A percentile compares a stretch with the other conserved stretches of the same genome.
These are phyloP conservation scores for Onychorhynchus coronatus DNA, from an alignment of 2,113 vertebrate genomes.

Conservation along the genomic window DNA sequence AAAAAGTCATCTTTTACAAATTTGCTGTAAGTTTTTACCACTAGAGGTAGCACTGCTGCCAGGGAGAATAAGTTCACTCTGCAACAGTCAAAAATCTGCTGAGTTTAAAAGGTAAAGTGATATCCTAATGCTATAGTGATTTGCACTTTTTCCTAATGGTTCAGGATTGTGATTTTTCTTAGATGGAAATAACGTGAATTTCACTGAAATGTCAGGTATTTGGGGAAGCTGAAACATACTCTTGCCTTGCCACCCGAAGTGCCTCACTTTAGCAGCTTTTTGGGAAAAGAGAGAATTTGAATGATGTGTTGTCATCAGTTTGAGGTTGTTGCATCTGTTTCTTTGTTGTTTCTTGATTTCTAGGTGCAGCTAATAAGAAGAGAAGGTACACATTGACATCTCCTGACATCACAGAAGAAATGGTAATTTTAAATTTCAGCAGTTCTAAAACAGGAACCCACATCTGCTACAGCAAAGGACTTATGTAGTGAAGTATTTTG, in stretches of 20 bases:
- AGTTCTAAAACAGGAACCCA: neutral
- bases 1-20: neutral
- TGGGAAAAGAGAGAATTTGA: neutral
- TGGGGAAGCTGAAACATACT: neutral
- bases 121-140: neutral
- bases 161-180: neutral
- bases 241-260: neutral
- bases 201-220: neutral
- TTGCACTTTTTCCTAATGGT: neutral
- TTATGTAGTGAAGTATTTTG: neutral
- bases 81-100: neutral
- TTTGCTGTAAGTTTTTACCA: neutral
- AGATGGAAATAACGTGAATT: neutral
- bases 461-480: neutral
- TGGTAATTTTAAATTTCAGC: constrained; percentile 42
- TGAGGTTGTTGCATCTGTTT: neutral
- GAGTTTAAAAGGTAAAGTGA: neutral
- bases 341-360: neutral
- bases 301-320: neutral
- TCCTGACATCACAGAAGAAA: neutral
- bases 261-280: neutral
- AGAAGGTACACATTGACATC: neutral
- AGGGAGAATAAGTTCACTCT: neutral
- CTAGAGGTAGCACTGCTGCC: neutral
- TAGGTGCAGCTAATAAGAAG: constrained; percentile 30